These are phyloP conservation scores for Temnothorax curvispinosus DNA, from an alignment of 1,140 invertebrate species.

Conservation along the genomic window DNA sequence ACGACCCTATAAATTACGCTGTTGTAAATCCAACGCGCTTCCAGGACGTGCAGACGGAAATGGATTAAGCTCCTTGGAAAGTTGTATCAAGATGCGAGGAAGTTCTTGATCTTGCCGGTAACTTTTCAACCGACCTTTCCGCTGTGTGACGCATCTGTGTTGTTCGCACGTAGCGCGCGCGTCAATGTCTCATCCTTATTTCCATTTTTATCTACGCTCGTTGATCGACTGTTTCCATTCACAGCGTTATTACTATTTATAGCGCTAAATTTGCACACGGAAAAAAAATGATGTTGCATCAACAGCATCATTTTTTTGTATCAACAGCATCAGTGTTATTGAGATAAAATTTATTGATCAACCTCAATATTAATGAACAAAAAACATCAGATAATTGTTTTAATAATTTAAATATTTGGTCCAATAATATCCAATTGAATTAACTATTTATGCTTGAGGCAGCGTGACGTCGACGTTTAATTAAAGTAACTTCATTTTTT, in stretches of 20 bases:
- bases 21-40: conserved; percentile 68
- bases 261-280: neutral
- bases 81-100: conserved; percentile 70
- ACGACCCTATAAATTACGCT: conserved; percentile 66
- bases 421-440: no score
- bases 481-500: no score
- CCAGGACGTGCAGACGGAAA: conserved; percentile 59
- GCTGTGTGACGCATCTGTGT: conserved; percentile 67
- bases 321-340: no score
- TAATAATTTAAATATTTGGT: no score
- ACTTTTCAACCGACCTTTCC: conserved; percentile 65
- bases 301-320: no score
- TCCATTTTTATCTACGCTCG: neutral
- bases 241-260: neutral
- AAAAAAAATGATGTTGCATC: no score
- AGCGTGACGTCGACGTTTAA: no score
- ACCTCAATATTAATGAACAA: no score
- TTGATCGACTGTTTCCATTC: neutral
- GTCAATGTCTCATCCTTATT: conserved; percentile 39
- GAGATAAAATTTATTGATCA: no score
- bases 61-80: conserved; percentile 69
- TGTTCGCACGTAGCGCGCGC: conserved; percentile 62
- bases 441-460: no score
- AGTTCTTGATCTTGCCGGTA: conserved; percentile 68
- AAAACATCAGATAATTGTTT: no score